These are phyloP conservation scores for Aegithalos caudatus DNA, from an alignment of 2,113 vertebrate species.

Conservation along the genomic window DNA sequence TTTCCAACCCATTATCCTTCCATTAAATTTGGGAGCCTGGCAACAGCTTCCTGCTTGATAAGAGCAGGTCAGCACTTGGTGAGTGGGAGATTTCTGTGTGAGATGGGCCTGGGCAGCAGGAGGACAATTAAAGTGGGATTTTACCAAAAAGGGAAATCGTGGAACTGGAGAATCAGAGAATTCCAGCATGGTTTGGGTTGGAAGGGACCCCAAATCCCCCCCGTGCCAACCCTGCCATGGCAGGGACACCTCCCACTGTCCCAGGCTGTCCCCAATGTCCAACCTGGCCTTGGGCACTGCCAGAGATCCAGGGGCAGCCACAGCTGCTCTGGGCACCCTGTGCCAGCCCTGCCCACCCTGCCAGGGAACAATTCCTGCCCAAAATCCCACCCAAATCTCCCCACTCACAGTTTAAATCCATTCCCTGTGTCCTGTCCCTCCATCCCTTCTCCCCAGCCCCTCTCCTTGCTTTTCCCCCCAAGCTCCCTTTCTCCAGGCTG, in stretches of 20 bases:
- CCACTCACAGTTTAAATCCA: background rate
- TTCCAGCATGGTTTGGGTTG: background rate
- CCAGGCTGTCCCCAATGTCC: background rate
- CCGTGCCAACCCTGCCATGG: background rate
- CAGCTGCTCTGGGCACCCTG: background rate
- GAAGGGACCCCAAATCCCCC: fast-evolving
- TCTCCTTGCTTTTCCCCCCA: background rate
- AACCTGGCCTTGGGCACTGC: background rate
- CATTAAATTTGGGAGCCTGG: fast-evolving
- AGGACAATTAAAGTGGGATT: background rate
- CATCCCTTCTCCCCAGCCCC: background rate
- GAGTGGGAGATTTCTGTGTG: background rate
- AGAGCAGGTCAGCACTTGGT: background rate
- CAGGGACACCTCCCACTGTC: background rate
- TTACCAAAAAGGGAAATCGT: fast-evolving
- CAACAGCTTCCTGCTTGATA: background rate
- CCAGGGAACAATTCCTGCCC: background rate
- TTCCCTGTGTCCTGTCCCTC: background rate
- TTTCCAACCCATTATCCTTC: background rate
- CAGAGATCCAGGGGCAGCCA: background rate
- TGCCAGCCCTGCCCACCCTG: background rate
- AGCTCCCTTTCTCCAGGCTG: background rate
- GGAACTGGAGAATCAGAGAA: background rate
- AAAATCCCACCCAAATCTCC: fast-evolving
- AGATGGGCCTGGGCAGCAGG: background rate